Evolutionary conservation across 2,113 vertebrate genomes (phyloP).

Genomic region (Albula glossodonta): DNA sequence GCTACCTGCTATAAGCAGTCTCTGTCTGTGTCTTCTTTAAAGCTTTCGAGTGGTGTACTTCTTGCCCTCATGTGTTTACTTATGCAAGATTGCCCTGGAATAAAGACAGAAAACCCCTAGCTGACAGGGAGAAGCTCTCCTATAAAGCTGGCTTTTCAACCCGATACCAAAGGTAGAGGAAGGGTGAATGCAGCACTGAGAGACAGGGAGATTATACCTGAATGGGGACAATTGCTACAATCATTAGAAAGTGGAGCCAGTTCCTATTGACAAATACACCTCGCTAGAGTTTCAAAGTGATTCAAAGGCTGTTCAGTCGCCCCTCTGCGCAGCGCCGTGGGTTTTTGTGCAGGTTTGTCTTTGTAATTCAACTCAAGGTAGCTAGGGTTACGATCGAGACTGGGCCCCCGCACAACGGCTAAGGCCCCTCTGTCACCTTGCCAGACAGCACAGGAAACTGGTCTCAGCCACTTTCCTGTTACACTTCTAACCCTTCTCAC

Average conservation of each 20-base stretch:
- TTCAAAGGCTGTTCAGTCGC: conserved; percentile 20
- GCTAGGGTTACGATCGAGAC: conserved; percentile 9
- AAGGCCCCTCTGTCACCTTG: conserved; percentile 3
- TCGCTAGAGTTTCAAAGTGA: conserved; percentile 28
- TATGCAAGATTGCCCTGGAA: not conserved
- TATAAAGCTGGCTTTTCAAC: not conserved
- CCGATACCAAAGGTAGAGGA: not conserved
- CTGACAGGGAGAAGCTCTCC: not conserved
- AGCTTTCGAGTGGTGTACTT: not conserved
- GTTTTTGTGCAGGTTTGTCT: conserved; percentile 6
- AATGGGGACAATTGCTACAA: conserved; percentile 19
- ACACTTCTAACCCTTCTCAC: not conserved
- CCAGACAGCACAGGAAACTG: not conserved
- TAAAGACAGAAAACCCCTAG: not conserved
- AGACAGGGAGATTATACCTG: conserved; percentile 12
- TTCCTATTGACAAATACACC: conserved; percentile 19
- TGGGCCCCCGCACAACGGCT: not conserved
- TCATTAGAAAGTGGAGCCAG: conserved; percentile 24
- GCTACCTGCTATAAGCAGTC: not conserved
- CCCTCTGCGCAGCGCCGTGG: not conserved
- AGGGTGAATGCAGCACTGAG: not conserved
- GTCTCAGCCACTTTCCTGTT: not conserved
- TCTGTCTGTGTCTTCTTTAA: not conserved
- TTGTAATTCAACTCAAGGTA: conserved; percentile 26
- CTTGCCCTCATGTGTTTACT: not conserved